These are phyloP conservation scores for Whitmania pigra DNA, from an alignment of 1,140 invertebrate genomes.

Conservation along the genomic window DNA sequence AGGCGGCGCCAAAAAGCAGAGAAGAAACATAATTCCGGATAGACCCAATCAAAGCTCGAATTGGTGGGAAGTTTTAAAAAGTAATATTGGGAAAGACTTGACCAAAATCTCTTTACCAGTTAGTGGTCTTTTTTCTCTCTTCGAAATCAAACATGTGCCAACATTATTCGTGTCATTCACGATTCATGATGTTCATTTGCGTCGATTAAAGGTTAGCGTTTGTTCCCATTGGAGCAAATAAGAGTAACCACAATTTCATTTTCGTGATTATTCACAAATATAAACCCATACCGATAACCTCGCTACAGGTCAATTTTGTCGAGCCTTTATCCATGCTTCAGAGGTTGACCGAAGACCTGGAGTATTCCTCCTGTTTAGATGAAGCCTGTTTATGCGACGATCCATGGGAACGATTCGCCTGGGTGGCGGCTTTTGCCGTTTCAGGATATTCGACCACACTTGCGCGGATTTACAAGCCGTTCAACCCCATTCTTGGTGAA, in stretches of 20 bases:
- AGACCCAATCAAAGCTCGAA: conserved; percentile 90
- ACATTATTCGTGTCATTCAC: background rate
- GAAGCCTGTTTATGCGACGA: conserved; percentile 55
- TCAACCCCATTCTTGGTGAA: conserved; percentile 63
- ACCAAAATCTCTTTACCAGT: conserved; percentile 97
- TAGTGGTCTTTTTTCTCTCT: conserved; percentile 34
- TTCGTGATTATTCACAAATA: background rate
- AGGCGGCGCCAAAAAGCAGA: too few relatives aligned
- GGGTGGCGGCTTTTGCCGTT: conserved; percentile 88
- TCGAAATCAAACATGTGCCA: background rate
- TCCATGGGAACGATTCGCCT: conserved; percentile 77
- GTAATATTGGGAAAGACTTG: conserved; percentile 95
- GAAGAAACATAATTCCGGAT: conserved; percentile 67
- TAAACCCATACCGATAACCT: conserved; percentile 3
- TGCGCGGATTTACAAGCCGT: conserved; percentile 44
- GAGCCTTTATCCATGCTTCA: conserved; percentile 97
- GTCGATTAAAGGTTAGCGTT: background rate
- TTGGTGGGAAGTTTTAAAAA: conserved; percentile 96
- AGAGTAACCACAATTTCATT: background rate
- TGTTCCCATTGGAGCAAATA: background rate
- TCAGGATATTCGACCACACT: conserved; percentile 83
- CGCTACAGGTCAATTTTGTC: conserved; percentile 80
- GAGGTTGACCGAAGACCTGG: conserved; percentile 90
- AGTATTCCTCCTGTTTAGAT: conserved; percentile 85
- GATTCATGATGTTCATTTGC: background rate